Conservation (phyloP, 2,797 vertebrate genomes). For the Tadarida brasiliensis region DNA sequence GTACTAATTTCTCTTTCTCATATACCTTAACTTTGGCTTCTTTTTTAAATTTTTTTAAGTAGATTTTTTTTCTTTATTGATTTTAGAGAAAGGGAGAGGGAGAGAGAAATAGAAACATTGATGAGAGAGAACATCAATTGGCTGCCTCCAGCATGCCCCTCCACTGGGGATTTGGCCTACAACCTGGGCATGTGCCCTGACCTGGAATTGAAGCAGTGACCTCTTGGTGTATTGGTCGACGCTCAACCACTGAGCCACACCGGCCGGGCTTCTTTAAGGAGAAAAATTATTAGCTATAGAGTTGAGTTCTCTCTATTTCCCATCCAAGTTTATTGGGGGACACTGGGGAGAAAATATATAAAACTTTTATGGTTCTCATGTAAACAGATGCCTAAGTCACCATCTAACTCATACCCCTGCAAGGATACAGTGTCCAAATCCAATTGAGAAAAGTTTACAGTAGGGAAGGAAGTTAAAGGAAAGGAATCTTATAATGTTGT, state of each 20-base stretch:
- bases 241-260: no score
- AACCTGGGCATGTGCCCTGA: no score
- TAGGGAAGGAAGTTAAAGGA: not conserved
- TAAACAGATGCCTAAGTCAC: not conserved
- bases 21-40: not conserved
- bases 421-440: not conserved
- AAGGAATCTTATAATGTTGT: not conserved
- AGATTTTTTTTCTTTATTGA: no score
- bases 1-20: not conserved
- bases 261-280: not conserved
- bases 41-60: not conserved
- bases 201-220: no score
- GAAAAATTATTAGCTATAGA: not conserved
- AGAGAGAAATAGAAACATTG: no score
- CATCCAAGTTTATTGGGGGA: not conserved
- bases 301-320: not conserved
- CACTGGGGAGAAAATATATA: not conserved
- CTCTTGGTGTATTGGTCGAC: no score
- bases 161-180: no score
- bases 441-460: not conserved
- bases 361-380: not conserved
- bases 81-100: no score
- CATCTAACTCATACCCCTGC: not conserved
- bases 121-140: no score
- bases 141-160: no score